Evolutionary conservation across 1,140 invertebrate genomes (phyloP), one percentile per base, ranked within the genome.

Genomic region (Pteromalus puparum): DNA sequence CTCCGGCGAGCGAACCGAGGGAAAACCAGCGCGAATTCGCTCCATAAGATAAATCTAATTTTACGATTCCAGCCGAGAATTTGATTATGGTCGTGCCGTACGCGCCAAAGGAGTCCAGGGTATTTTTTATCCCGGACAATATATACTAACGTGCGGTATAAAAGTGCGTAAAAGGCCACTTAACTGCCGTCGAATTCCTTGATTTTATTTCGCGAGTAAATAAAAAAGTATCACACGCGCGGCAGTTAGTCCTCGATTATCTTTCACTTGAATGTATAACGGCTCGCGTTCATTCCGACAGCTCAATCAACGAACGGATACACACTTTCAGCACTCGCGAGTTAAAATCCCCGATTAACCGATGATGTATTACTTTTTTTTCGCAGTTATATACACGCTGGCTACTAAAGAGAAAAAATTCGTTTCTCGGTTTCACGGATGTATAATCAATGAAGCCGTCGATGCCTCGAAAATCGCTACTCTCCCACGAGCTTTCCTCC

Each of bases 391-490:
- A 53, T 2, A 18, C 13, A 18, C 13, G 18, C 2, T 2, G 30
- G 30, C 30, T 34, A 34, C 1, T 21, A 15, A 15, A 53, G 13
- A 53, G 21, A 79, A 34, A 34, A 26, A 65, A 65, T 2, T 2
- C 21, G 18, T 67, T 68, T 79, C 4, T 10, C 21, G 2, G 67
- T 80, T 80, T 70, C 78, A 9, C 46, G 42, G 46, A 24, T 74
- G 24, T 3, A 12, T 68, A 75, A 75, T 73, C 72, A 82, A 82
- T 65, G 24, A 82, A 74, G 48, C 70, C 42, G 67, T 75, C 21
- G 30, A 76, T 67, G 28, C n/a, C 21, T 65, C 65, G 24, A 75
- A 75, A 75, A 75, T 42, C 7, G 21, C 12, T 53, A 30, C 15
- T 13, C 26, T 30, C 18, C 21, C 24, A 7, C 18, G 77, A 9